phyloP scores from a whole-genome alignment of 2,888 invertebrate genomes.

The Syrphus vitripennis region DNA sequence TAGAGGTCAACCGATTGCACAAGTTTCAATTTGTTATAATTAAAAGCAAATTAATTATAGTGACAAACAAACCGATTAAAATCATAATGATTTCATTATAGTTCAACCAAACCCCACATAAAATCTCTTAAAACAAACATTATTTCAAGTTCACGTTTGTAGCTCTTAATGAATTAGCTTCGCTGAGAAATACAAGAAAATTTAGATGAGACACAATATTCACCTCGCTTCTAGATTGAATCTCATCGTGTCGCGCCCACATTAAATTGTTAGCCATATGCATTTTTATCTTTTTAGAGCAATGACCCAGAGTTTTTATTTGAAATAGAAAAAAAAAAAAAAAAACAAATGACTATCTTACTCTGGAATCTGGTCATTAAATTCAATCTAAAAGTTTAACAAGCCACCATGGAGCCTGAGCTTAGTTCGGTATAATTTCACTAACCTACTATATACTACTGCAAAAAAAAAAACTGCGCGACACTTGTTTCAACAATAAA shows the following conservation, averaged over 20 bases:
- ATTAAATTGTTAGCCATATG: neutral
- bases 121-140: neutral
- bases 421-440: constrained; percentile 35
- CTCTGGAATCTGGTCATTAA: constrained; percentile 15
- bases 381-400: constrained; percentile 16
- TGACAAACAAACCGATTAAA: neutral
- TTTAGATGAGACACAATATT: neutral
- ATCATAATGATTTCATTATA: constrained; percentile 7
- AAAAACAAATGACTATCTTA: constrained; percentile 8
- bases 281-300: constrained; percentile 23
- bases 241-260: constrained; percentile 24
- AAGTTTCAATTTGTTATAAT: constrained; percentile 4
- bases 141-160: constrained; percentile 20
- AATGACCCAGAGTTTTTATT: constrained; percentile 32
- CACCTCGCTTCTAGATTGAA: constrained; percentile 16
- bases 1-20: constrained; percentile 11
- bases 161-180: neutral
- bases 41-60: neutral
- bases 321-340: neutral
- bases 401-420: constrained; percentile 5
- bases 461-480: constrained; percentile 10
- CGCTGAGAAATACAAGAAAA: neutral
- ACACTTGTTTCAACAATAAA: constrained; percentile 47
- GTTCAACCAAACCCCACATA: neutral
- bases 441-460: constrained; percentile 14